A percentile compares a stretch with the other conserved stretches of the same genome.
phyloP scores from a whole-genome alignment of 2,888 invertebrate genomes.

The Hirtodrosophila confusa region DNA sequence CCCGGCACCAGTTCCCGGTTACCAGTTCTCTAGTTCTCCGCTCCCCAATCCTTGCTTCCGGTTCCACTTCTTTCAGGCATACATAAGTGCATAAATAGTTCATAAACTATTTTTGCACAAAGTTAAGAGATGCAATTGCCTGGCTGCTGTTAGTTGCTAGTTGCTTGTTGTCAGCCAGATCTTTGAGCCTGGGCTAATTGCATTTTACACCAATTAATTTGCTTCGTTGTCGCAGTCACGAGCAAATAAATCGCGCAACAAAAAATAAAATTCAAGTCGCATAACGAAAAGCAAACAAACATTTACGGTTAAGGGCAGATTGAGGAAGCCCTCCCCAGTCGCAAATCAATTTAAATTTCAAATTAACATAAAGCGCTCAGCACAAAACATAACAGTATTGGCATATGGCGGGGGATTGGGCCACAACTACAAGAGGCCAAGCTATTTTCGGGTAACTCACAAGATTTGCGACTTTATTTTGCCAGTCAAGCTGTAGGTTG shows the following conservation, averaged over 20 bases:
- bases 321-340: conserved; percentile 24
- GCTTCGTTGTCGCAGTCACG: conserved; percentile 16
- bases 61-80: conserved; percentile 33
- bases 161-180: conserved; percentile 10
- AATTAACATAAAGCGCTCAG: conserved; percentile 57
- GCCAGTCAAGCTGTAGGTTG: neutral
- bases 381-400: neutral
- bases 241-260: conserved; percentile 42
- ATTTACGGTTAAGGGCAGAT: conserved; percentile 31
- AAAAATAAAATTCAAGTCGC: conserved; percentile 38
- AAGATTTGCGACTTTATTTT: conserved; percentile 56
- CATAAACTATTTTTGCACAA: conserved; percentile 64
- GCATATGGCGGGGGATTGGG: neutral
- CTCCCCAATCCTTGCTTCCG: neutral
- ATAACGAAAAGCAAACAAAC: conserved; percentile 60
- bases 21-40: too few relatives aligned
- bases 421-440: too few relatives aligned
- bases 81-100: conserved; percentile 71
- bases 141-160: neutral
- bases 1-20: neutral
- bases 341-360: conserved; percentile 75
- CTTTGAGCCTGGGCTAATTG: conserved; percentile 56
- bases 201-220: conserved; percentile 74
- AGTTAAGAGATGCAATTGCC: conserved; percentile 10
- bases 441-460: neutral